Evolutionary conservation across 2,797 vertebrate genomes (phyloP).

Genomic region (Agapornis canus): DNA sequence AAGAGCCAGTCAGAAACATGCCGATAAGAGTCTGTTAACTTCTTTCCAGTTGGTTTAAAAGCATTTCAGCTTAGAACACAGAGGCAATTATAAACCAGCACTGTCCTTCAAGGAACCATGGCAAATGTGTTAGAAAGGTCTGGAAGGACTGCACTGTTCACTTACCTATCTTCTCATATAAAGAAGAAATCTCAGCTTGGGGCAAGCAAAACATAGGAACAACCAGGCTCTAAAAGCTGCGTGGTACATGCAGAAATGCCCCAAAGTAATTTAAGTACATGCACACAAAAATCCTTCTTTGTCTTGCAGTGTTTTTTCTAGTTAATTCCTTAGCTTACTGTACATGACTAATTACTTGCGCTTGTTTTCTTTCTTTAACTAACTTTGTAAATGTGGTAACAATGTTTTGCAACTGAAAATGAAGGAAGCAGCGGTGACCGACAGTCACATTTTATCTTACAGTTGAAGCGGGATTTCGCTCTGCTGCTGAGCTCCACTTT

Average conservation of each 20-base stretch:
- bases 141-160: conserved; percentile 40
- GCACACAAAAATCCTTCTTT: conserved; percentile 51
- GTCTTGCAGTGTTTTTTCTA: background rate
- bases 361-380: background rate
- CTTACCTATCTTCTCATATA: conserved; percentile 33
- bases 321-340: background rate
- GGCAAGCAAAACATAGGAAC: conserved; percentile 29
- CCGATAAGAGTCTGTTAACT: conserved; percentile 38
- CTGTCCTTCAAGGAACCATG: conserved; percentile 32
- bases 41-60: conserved; percentile 56
- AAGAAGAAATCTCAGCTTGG: conserved; percentile 57
- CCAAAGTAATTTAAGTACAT: conserved; percentile 51
- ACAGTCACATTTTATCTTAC: background rate
- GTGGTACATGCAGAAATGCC: conserved; percentile 67
- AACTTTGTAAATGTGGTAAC: background rate
- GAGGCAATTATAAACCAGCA: conserved; percentile 59
- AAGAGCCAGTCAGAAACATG: conserved; percentile 73
- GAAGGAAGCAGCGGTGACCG: background rate
- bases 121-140: background rate
- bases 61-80: conserved; percentile 63
- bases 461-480: background rate
- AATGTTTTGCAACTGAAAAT: background rate
- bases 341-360: background rate
- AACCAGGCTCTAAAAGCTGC: conserved; percentile 32
- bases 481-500: background rate